Evolutionary conservation across 2,113 vertebrate genomes (phyloP).

Genomic region (Myiopsitta monachus): DNA sequence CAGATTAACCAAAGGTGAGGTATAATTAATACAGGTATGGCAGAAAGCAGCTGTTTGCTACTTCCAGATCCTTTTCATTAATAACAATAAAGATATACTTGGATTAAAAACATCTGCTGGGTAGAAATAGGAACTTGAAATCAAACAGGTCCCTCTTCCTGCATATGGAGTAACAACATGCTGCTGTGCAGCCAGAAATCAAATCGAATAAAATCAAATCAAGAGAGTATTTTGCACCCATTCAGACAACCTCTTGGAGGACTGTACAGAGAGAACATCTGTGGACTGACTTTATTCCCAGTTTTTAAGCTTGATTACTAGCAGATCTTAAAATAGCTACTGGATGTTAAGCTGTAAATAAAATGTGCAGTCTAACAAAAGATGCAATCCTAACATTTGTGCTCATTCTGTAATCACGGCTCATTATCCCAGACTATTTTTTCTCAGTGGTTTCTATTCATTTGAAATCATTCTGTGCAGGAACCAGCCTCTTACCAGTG

Average conservation of each 20-base stretch:
- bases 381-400: not conserved
- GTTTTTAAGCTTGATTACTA: slow-evolving; percentile 35
- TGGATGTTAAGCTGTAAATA: slow-evolving; percentile 20
- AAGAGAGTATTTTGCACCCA: slow-evolving; percentile 11
- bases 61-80: not conserved
- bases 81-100: not conserved
- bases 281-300: not conserved
- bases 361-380: slow-evolving; percentile 34
- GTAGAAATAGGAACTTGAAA: not conserved
- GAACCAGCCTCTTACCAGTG: not conserved
- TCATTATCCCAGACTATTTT: slow-evolving; percentile 22
- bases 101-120: not conserved
- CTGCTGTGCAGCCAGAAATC: not conserved
- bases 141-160: not conserved
- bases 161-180: not conserved
- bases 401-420: slow-evolving; percentile 20
- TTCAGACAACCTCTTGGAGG: slow-evolving; percentile 8
- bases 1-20: not conserved
- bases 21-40: not conserved
- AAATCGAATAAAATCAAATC: not conserved
- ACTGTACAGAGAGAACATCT: slow-evolving; percentile 34
- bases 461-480: not conserved
- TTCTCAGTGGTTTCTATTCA: not conserved
- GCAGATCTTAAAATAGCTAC: slow-evolving; percentile 40
- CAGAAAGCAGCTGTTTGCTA: not conserved